phyloP scores from a whole-genome alignment of 1,140 invertebrate species.

The Trichonephila inaurata region DNA sequence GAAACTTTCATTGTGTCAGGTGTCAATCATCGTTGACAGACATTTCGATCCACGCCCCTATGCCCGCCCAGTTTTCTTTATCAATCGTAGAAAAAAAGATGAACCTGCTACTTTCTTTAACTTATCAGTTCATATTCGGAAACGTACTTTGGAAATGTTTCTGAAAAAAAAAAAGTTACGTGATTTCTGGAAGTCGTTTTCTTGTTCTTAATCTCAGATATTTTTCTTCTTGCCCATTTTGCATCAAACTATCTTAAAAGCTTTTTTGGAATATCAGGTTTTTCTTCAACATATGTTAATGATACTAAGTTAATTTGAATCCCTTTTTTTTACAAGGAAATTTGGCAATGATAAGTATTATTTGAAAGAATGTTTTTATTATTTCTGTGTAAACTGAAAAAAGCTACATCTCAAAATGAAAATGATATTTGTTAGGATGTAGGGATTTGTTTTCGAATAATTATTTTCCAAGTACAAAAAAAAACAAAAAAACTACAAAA shows the following conservation, averaged over 20 bases:
- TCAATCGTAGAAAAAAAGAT: slow-evolving; percentile 39
- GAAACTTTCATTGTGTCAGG: slow-evolving; percentile 69
- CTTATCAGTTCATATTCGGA: slow-evolving; percentile 66
- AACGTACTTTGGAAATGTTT: slow-evolving; percentile 70
- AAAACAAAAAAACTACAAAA: too few species aligned
- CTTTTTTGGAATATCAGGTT: slow-evolving; percentile 22
- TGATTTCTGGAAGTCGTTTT: slow-evolving; percentile 62
- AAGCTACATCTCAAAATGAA: too few species aligned
- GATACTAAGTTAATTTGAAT: slow-evolving; percentile 24
- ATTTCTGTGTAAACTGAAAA: too few species aligned
- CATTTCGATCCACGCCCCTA: slow-evolving; percentile 51
- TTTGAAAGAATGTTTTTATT: too few species aligned
- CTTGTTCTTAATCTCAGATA: slow-evolving; percentile 66
- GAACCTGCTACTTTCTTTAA: slow-evolving; percentile 50
- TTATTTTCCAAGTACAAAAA: too few species aligned
- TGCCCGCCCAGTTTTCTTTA: slow-evolving; percentile 57
- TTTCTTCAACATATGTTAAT: neutral
- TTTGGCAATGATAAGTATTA: neutral
- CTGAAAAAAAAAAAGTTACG: slow-evolving; percentile 34
- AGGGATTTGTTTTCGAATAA: too few species aligned
- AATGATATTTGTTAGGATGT: too few species aligned
- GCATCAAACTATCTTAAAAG: slow-evolving; percentile 64
- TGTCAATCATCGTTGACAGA: slow-evolving; percentile 74
- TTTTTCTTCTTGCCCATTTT: neutral
- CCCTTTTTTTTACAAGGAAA: neutral